phyloP scores from a whole-genome alignment of 2,797 vertebrate species.

The Galagoides demidoff region DNA sequence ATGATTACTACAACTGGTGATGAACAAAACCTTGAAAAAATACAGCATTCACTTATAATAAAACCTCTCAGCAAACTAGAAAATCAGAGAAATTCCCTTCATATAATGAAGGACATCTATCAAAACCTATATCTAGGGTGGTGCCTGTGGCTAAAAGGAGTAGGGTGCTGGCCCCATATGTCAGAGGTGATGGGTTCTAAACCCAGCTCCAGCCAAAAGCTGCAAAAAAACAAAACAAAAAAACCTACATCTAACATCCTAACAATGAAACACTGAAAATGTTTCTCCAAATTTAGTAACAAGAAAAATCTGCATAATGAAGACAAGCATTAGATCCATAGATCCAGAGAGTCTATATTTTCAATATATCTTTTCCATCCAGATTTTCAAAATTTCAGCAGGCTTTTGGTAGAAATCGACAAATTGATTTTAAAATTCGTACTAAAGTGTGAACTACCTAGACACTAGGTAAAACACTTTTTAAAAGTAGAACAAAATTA shows the following conservation, averaged over 20 bases:
- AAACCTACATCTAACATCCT: not conserved
- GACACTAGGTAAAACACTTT: not conserved
- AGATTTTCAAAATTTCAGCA: not conserved
- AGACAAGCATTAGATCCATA: not conserved
- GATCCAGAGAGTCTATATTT: not conserved
- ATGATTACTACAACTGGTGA: not conserved
- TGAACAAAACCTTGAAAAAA: not conserved
- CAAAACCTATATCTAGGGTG: not conserved
- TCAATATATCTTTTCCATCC: not conserved
- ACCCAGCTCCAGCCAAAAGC: no score
- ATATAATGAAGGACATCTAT: not conserved
- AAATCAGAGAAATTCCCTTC: constrained; percentile 2
- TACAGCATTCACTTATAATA: not conserved
- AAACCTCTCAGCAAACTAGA: not conserved
- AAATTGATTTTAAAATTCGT: not conserved
- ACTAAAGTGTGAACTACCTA: not conserved
- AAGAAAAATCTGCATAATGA: not conserved
- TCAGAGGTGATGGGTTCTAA: no score
- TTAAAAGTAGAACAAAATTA: not conserved
- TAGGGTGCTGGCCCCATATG: no score
- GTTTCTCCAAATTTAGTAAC: not conserved
- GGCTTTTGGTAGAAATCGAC: not conserved
- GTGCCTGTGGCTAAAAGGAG: no score
- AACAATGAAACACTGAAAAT: not conserved
- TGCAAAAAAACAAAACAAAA: not conserved